A percentile compares a stretch with the other conserved stretches of the same genome.
These are phyloP conservation scores for Takifugu bimaculatus DNA, from an alignment of 2,113 vertebrate genomes.

Conservation along the genomic window DNA sequence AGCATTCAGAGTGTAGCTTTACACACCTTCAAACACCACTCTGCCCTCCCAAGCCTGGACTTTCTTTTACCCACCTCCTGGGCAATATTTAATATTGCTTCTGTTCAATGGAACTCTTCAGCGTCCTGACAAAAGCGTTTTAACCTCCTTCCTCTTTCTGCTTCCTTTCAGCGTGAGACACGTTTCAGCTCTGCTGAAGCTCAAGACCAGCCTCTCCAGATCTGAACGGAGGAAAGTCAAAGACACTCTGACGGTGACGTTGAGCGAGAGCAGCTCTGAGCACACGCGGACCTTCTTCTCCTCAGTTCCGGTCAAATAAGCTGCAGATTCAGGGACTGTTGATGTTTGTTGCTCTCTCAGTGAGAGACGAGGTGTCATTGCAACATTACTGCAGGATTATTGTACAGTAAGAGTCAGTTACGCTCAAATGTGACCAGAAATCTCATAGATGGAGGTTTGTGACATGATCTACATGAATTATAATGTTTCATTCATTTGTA, in stretches of 20 bases:
- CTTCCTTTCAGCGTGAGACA: constrained; percentile 78
- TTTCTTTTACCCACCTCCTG: no score
- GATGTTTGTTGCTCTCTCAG: no score
- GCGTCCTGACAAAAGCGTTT: not conserved
- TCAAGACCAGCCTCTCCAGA: constrained; percentile 79
- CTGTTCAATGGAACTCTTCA: no score
- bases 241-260: constrained; percentile 65
- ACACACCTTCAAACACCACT: no score
- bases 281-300: constrained; percentile 14
- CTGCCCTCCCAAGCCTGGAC: no score
- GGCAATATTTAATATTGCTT: no score
- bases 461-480: not conserved
- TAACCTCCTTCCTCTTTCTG: not conserved
- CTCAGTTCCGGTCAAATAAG: constrained; percentile 19
- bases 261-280: fast-evolving
- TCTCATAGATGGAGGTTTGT: no score
- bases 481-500: not conserved
- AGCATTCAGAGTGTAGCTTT: no score
- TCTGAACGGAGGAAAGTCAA: constrained; percentile 71
- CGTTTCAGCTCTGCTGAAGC: constrained; percentile 79
- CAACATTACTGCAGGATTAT: no score
- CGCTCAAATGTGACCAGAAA: no score
- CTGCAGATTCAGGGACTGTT: not conserved
- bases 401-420: no score
- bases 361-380: no score